Evolutionary conservation across 2,113 vertebrate genomes (phyloP).

Genomic region (Potamarius usumacintae): DNA sequence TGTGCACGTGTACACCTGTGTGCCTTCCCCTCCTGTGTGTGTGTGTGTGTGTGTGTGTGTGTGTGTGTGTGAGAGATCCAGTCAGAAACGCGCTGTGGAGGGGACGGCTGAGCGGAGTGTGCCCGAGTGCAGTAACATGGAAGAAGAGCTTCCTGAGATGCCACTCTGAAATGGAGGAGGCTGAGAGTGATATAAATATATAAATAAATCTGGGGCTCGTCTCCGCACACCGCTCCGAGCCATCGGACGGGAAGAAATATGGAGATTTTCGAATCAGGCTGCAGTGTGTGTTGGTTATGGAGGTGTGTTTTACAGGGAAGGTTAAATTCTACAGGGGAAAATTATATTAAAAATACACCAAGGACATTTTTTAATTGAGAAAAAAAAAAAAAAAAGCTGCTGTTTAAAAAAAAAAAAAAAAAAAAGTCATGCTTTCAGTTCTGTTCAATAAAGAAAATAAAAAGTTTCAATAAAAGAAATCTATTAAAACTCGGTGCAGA

Average conservation of each 20-base stretch:
- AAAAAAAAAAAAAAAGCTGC: too few relatives aligned
- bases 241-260: background rate
- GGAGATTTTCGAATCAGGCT: background rate
- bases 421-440: background rate
- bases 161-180: slow-evolving; percentile 60
- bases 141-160: slow-evolving; percentile 55
- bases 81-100: slow-evolving; percentile 18
- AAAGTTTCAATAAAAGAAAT: too few relatives aligned
- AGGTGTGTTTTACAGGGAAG: background rate
- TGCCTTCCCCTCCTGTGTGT: background rate
- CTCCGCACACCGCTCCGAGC: background rate
- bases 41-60: slow-evolving; percentile 14
- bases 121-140: slow-evolving; percentile 47
- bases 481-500: background rate
- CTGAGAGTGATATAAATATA: slow-evolving; percentile 7
- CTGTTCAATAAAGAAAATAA: too few relatives aligned
- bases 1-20: background rate
- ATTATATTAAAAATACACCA: background rate
- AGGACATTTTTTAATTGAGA: background rate
- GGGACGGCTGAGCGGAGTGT: slow-evolving; percentile 43
- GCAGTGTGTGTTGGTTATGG: background rate
- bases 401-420: too few relatives aligned
- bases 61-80: background rate
- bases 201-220: background rate
- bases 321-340: background rate